Conservation (phyloP, 2,888 invertebrate genomes). For the Caenorhabditis wallacei region DNA sequence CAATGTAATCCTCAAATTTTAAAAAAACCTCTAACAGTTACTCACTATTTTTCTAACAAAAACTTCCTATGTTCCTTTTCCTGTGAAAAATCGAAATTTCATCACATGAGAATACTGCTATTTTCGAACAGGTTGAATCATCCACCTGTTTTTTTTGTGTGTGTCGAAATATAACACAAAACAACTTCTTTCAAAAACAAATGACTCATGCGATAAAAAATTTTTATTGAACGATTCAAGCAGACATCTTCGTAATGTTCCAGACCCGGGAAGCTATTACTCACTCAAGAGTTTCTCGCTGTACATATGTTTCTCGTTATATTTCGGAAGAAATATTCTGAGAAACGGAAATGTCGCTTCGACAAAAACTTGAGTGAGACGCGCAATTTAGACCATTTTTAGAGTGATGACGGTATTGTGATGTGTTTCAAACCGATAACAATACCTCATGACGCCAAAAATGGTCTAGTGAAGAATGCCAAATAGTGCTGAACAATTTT, state of each 20-base stretch:
- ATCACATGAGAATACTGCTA: conserved; percentile 15
- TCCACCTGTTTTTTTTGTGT: background rate
- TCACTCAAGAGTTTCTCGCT: conserved; percentile 64
- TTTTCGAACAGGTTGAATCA: conserved; percentile 25
- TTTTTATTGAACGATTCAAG: conserved; percentile 35
- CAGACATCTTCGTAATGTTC: conserved; percentile 72
- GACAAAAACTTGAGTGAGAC: conserved; percentile 68
- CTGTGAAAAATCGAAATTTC: background rate
- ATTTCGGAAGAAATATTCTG: background rate
- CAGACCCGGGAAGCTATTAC: conserved; percentile 75
- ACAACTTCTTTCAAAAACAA: conserved; percentile 9
- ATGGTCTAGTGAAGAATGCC: conserved; percentile 53
- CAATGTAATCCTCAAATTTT: no score
- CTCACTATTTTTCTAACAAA: no score
- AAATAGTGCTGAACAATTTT: conserved; percentile 19
- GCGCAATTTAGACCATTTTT: conserved; percentile 56
- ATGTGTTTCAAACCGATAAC: background rate
- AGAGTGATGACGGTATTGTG: background rate
- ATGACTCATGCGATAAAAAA: conserved; percentile 28
- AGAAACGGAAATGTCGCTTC: background rate
- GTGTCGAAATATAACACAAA: conserved; percentile 4
- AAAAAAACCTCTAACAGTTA: no score
- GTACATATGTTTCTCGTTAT: background rate
- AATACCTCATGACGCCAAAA: background rate
- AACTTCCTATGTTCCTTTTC: background rate